A percentile compares a stretch with the other conserved stretches of the same genome.
Evolutionary conservation across 2,797 vertebrate species (phyloP).

Genomic region (Chaunax sp.): DNA sequence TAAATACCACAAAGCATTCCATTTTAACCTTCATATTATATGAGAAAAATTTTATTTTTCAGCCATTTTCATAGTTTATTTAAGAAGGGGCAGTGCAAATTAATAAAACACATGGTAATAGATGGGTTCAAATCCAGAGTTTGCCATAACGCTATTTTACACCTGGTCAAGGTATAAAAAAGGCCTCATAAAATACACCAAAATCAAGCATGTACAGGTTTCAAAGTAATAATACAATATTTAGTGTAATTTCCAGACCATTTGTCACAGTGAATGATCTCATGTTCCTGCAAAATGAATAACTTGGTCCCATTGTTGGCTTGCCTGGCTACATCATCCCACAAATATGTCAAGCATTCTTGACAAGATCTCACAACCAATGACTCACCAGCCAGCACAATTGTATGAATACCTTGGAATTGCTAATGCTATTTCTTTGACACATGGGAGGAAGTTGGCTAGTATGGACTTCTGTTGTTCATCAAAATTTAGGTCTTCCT

Average conservation of each 20-base stretch:
- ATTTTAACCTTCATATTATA: not conserved
- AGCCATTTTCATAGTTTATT: not conserved
- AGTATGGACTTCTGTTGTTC: constrained; percentile 7
- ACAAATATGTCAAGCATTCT: constrained; percentile 66
- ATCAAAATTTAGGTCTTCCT: constrained; percentile 4
- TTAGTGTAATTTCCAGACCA: constrained; percentile 14
- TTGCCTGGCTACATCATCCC: constrained; percentile 50
- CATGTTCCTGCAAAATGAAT: constrained; percentile 29
- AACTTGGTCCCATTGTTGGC: constrained; percentile 43
- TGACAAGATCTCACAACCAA: constrained; percentile 59
- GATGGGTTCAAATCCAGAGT: too few relatives aligned
- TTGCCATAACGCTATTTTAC: too few relatives aligned
- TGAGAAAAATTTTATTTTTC: not conserved
- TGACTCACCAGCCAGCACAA: constrained; percentile 59
- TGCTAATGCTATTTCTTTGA: constrained; percentile 41
- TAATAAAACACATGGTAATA: too few relatives aligned
- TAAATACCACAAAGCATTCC: not conserved
- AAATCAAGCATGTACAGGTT: not conserved
- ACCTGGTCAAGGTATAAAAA: too few relatives aligned
- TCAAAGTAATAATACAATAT: not conserved
- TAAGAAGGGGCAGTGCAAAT: too few relatives aligned
- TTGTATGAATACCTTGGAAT: constrained; percentile 59
- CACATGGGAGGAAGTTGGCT: constrained; percentile 48
- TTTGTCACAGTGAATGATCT: constrained; percentile 43
- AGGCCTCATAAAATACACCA: not conserved